These are phyloP conservation scores for Eolophus roseicapilla DNA, from an alignment of 2,113 vertebrate genomes.

Conservation along the genomic window DNA sequence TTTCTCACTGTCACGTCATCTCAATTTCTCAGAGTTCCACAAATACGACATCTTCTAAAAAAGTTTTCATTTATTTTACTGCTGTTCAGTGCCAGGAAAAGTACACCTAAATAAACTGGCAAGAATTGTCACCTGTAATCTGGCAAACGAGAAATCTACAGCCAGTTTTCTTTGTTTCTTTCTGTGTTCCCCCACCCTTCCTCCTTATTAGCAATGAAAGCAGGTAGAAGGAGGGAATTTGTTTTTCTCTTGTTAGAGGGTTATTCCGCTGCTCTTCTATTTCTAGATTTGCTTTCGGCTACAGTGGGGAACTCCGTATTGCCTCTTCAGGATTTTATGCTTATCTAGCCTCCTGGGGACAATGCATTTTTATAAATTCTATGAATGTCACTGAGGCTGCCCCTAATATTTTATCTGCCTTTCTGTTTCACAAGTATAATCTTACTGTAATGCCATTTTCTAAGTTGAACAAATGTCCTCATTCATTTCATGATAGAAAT, in stretches of 20 bases:
- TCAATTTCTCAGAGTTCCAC: background rate
- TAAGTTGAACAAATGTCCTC: background rate
- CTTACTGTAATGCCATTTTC: background rate
- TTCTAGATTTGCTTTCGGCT: slow-evolving; percentile 44
- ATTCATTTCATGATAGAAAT: background rate
- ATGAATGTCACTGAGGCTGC: background rate
- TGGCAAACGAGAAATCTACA: background rate
- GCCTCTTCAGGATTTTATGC: slow-evolving; percentile 14
- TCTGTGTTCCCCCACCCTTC: background rate
- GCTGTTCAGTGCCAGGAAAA: background rate
- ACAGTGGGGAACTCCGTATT: background rate
- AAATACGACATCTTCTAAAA: background rate
- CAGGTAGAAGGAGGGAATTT: slow-evolving; percentile 8
- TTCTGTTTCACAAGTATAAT: background rate
- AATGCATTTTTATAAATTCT: slow-evolving; percentile 39
- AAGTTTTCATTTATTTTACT: background rate
- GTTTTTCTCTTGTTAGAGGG: background rate
- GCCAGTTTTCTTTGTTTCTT: background rate
- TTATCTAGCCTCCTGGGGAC: background rate
- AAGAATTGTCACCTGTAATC: background rate
- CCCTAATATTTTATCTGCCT: background rate
- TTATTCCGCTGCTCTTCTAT: background rate
- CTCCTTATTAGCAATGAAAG: slow-evolving; percentile 3
- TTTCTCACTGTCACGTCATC: background rate
- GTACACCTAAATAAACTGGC: background rate